phyloP scores from a whole-genome alignment of 2,888 invertebrate genomes.

The Poecilobothrus nobilitatus region DNA sequence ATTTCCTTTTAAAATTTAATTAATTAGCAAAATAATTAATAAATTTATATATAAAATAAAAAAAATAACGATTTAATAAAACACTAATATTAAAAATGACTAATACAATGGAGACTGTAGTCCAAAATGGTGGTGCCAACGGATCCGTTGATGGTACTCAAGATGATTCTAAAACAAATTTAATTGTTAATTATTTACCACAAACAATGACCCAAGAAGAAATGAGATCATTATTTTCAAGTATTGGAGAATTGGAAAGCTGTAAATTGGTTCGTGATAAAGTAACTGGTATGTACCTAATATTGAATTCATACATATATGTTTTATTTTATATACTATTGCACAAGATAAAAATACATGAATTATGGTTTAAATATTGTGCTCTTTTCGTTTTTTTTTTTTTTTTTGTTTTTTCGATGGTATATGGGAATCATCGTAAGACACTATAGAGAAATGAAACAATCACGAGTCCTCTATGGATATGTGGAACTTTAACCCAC shows the following conservation, averaged over 20 bases:
- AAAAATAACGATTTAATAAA: not conserved
- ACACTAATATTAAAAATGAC: constrained; percentile 37
- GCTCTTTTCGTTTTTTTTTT: not conserved
- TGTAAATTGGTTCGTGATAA: constrained; percentile 96
- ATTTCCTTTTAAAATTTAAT: no score
- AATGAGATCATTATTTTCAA: constrained; percentile 86
- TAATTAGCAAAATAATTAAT: not conserved
- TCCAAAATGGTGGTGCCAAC: constrained; percentile 64
- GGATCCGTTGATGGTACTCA: constrained; percentile 55
- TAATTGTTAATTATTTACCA: constrained; percentile 91
- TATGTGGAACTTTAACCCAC: no score
- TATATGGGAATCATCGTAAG: no score
- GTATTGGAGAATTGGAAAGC: constrained; percentile 93
- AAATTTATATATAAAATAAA: no score
- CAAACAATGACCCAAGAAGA: constrained; percentile 93
- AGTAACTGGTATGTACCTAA: constrained; percentile 63
- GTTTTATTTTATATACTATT: constrained; percentile 8
- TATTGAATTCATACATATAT: no score
- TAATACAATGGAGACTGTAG: constrained; percentile 53
- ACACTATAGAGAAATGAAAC: no score
- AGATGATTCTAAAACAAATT: constrained; percentile 91
- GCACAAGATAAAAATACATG: no score
- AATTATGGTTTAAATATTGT: not conserved
- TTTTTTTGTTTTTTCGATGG: no score
- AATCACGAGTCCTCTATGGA: no score